These are phyloP conservation scores for Drosophila saltans DNA, from an alignment of 1,140 invertebrate species.

Conservation along the genomic window DNA sequence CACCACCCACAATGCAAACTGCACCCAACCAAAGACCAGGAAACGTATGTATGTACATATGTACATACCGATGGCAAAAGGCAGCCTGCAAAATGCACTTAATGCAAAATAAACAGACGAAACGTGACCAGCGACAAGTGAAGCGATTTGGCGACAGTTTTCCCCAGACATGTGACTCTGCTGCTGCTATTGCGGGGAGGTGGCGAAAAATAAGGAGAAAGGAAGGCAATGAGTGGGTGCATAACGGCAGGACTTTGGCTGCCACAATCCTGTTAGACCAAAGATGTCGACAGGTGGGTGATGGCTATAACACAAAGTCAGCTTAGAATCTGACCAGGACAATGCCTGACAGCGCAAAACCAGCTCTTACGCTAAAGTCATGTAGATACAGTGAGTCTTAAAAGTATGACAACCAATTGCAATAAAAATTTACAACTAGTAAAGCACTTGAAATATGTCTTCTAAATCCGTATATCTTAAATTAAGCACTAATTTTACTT, in stretches of 20 bases:
- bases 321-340: conserved; percentile 1
- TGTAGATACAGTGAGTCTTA: no score
- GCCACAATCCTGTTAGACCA: not conserved
- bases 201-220: not conserved
- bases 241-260: not conserved
- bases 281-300: conserved; percentile 5
- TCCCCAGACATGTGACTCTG: conserved; percentile 30
- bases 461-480: not conserved
- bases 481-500: no score
- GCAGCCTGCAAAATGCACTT: conserved; percentile 41
- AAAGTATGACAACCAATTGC: not conserved
- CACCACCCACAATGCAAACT: no score
- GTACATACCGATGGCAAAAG: no score
- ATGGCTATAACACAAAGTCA: conserved; percentile 11
- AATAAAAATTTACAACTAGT: not conserved
- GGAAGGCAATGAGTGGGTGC: not conserved
- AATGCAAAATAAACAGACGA: conserved; percentile 46
- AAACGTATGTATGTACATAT: no score
- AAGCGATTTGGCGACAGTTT: conserved; percentile 42
- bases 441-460: not conserved
- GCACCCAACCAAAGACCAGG: no score
- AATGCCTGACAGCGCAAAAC: no score
- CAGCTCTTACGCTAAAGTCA: no score
- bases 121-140: conserved; percentile 54
- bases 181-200: not conserved